Percentiles rank a stretch among this genome's conserved stretches.
Evolutionary conservation across 2,797 vertebrate genomes (phyloP).

Genomic region (Acanthurus lineatus): DNA sequence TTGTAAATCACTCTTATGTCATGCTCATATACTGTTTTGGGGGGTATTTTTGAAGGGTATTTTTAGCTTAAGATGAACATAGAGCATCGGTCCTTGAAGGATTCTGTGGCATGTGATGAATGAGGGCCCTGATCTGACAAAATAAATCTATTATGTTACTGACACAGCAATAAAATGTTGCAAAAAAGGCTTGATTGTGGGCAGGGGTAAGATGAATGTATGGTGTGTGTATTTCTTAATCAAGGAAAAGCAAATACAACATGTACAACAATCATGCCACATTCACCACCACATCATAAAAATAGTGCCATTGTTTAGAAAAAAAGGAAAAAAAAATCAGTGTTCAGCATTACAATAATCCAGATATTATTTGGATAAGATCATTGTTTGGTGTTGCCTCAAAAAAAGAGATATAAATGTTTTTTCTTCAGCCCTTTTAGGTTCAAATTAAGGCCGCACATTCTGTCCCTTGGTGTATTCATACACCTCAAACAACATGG

Average conservation of each 20-base stretch:
- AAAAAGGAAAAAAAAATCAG: neutral
- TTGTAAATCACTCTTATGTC: neutral
- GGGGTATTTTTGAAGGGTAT: neutral
- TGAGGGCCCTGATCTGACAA: neutral
- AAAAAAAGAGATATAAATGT: neutral
- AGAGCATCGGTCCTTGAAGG: neutral
- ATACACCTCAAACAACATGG: neutral
- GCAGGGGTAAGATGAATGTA: no score
- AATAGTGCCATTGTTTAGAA: neutral
- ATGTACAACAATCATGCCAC: neutral
- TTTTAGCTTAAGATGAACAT: neutral
- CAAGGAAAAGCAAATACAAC: neutral
- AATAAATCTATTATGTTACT: neutral
- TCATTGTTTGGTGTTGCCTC: neutral
- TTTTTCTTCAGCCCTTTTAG: neutral
- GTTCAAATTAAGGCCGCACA: neutral
- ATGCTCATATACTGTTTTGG: neutral
- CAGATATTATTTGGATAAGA: neutral
- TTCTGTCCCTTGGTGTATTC: neutral
- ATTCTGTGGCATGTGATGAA: neutral
- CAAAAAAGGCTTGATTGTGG: no score
- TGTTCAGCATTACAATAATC: neutral
- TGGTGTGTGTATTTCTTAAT: neutral
- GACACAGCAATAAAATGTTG: neutral
- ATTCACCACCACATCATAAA: neutral